A percentile compares a stretch with the other conserved stretches of the same genome.
Evolutionary conservation across 2,888 invertebrate genomes (phyloP).

Genomic region (Exocentrus adspersus): DNA sequence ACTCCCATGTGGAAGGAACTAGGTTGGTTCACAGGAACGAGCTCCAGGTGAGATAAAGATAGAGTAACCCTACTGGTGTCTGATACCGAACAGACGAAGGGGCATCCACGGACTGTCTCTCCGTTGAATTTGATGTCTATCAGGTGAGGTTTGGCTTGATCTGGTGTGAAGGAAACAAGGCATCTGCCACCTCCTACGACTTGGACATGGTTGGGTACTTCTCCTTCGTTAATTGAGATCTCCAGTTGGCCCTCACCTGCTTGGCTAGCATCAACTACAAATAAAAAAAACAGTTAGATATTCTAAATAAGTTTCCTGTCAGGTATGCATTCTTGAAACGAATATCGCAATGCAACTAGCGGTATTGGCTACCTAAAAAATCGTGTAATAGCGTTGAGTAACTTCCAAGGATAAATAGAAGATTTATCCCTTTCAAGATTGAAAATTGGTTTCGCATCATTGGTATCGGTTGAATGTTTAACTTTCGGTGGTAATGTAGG

Average conservation of each 20-base stretch:
- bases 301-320: no score
- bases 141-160: conserved; percentile 88
- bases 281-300: conserved; percentile 13
- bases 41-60: conserved; percentile 79
- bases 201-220: conserved; percentile 98
- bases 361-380: no score
- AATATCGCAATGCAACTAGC: neutral
- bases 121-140: conserved; percentile 97
- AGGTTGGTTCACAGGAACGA: conserved; percentile 85
- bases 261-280: conserved; percentile 94
- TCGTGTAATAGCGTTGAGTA: no score
- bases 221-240: conserved; percentile 98
- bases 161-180: conserved; percentile 93
- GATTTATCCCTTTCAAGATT: no score
- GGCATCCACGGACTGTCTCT: conserved; percentile 91
- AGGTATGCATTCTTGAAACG: conserved; percentile 23
- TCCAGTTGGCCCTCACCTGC: conserved; percentile 99
- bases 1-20: conserved; percentile 84
- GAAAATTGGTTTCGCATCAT: no score
- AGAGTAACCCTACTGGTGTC: conserved; percentile 81
- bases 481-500: no score
- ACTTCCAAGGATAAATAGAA: no score
- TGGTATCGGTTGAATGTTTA: no score
- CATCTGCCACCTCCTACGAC: conserved; percentile 96
- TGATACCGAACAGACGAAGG: conserved; percentile 86